Evolutionary conservation across 2,888 invertebrate species (phyloP).

Genomic region (Zhuqinia jingwanae): DNA sequence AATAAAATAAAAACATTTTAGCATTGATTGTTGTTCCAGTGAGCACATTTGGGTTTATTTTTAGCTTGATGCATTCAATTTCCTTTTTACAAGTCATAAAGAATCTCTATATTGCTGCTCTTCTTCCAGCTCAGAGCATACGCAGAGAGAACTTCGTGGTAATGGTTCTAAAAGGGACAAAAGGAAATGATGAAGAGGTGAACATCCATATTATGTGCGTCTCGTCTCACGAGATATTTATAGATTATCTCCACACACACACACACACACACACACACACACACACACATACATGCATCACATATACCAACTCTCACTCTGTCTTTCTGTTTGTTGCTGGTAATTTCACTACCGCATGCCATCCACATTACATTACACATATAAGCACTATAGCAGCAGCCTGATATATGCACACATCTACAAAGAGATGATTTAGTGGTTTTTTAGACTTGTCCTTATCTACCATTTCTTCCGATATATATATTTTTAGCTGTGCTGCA

Average conservation of each 20-base stretch:
- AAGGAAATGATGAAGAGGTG: constrained; percentile 37
- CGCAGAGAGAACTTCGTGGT: constrained; percentile 13
- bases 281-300: background rate
- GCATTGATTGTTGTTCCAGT: no score
- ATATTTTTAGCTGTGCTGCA: no score
- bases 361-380: background rate
- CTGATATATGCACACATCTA: constrained; percentile 27
- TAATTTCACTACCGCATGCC: no score
- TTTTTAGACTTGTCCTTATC: constrained; percentile 32
- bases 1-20: no score
- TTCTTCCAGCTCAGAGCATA: constrained; percentile 10
- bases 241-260: constrained; percentile 31
- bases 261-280: background rate
- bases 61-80: background rate
- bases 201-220: background rate
- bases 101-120: no score
- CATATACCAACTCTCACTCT: no score
- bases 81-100: no score
- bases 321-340: no score
- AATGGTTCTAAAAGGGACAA: constrained; percentile 50
- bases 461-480: background rate
- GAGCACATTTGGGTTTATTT: background rate
- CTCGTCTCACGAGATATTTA: constrained; percentile 40
- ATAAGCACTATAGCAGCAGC: background rate
- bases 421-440: constrained; percentile 40